Evolutionary conservation across 2,888 invertebrate genomes (phyloP), one percentile per base, ranked within the genome.

Genomic region (Iphiclides podalirius): DNA sequence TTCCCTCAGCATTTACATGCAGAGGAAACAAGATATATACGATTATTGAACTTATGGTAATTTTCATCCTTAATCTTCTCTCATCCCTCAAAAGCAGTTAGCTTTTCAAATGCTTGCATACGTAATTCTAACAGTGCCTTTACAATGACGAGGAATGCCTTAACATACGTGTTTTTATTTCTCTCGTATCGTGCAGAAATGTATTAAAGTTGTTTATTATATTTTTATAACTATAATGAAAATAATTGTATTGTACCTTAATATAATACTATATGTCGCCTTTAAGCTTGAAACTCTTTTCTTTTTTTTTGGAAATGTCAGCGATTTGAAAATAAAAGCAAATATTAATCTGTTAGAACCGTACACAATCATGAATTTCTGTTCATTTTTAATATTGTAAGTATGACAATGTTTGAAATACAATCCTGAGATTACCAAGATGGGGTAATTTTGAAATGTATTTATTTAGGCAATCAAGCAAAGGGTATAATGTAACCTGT

Each of bases 61-160:
- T n/a, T n/a, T n/a, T n/a, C n/a, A n/a, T n/a, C n/a, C n/a, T n/a
- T n/a, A n/a, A n/a, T n/a, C n/a, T n/a, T n/a, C n/a, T n/a, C n/a
- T n/a, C n/a, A n/a, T n/a, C n/a, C n/a, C n/a, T n/a, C n/a, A n/a
- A n/a, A n/a, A n/a, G n/a, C n/a, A n/a, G n/a, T n/a, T n/a, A n/a
- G n/a, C n/a, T n/a, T n/a, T n/a, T n/a, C n/a, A n/a, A n/a, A n/a
- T 26, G 26, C 8, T 26, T 26, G 6, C 8, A 26, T 26, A 15
- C 11, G 1, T 44, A 23, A 34, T 39, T 35, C 7, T 39, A 35
- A 40, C 26, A 47, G 47, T 47, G 47, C 47, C 35, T 47, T 47
- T 35, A 44, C 12, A 46, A 7, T 9, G 26, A 8, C 8, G 8
- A 26, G 8, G 4, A 6, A 26, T 26, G 4, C 8, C 26, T 26